Evolutionary conservation across 2,888 invertebrate species (phyloP).

Genomic region (Drosophila tripunctata): DNA sequence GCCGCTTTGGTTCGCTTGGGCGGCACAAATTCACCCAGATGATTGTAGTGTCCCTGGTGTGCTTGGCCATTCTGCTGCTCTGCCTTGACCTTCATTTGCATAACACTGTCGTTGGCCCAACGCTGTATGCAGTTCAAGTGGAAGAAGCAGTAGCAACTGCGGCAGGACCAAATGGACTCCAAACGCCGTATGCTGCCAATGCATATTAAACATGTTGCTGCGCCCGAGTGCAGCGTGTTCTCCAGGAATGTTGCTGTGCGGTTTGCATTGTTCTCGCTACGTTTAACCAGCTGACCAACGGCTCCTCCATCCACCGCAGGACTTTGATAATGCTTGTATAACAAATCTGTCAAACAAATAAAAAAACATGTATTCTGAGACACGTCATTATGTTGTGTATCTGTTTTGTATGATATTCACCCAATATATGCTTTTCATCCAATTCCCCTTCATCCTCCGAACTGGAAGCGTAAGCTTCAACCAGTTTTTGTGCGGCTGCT

Average conservation of each 20-base stretch:
- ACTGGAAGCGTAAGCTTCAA: slow-evolving; percentile 85
- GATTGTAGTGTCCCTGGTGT: slow-evolving; percentile 84
- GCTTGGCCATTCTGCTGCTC: slow-evolving; percentile 86
- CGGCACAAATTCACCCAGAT: slow-evolving; percentile 83
- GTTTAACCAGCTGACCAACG: no score
- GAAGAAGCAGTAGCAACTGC: slow-evolving; percentile 92
- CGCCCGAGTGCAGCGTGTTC: slow-evolving; percentile 91
- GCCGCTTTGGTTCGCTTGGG: slow-evolving; percentile 71
- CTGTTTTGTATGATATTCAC: slow-evolving; percentile 71
- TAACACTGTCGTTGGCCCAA: slow-evolving; percentile 95
- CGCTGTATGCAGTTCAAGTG: slow-evolving; percentile 95
- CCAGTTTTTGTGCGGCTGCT: slow-evolving; percentile 85
- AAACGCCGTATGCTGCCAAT: slow-evolving; percentile 93
- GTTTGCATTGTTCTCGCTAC: slow-evolving; percentile 21
- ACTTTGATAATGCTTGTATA: slow-evolving; percentile 85
- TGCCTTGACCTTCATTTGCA: slow-evolving; percentile 87
- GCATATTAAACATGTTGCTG: slow-evolving; percentile 94
- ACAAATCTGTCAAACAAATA: slow-evolving; percentile 80
- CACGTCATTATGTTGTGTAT: slow-evolving; percentile 54
- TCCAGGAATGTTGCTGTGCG: slow-evolving; percentile 86
- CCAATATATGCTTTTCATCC: slow-evolving; percentile 85
- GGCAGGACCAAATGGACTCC: slow-evolving; percentile 95
- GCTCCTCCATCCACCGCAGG: slow-evolving; percentile 13
- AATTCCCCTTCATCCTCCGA: slow-evolving; percentile 86
- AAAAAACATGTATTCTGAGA: background rate